Conservation (phyloP, 92 coral and sea anemone genomes). For the Metridium senile region DNA sequence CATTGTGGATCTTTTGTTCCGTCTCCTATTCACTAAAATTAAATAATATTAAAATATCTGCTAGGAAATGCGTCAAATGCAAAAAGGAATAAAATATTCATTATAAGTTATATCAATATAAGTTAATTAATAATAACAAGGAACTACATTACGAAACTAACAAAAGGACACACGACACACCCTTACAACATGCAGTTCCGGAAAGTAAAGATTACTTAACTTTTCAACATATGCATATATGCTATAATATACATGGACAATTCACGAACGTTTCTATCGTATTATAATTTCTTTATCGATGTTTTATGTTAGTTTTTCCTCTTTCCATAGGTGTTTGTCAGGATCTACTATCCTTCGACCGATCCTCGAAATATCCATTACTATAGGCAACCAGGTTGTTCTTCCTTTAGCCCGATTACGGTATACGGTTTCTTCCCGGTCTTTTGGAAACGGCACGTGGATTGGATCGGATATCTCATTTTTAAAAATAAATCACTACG, state of each 20-base stretch:
- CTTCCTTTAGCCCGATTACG: background rate
- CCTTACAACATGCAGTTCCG: background rate
- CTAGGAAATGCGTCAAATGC: no score
- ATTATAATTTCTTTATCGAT: no score
- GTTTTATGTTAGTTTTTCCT: no score
- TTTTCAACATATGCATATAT: no score
- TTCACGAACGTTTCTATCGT: no score
- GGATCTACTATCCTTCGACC: background rate
- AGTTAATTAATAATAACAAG: no score
- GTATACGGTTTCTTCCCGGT: background rate
- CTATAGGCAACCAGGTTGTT: background rate
- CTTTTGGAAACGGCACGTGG: background rate
- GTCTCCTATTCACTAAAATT: no score
- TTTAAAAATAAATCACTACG: constrained; percentile 10
- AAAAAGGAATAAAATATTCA: no score
- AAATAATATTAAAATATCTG: no score
- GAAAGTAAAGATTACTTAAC: background rate
- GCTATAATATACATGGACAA: no score
- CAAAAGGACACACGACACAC: background rate
- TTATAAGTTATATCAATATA: no score
- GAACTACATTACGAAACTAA: background rate
- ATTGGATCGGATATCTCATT: background rate
- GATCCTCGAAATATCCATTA: background rate
- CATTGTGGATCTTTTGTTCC: no score
- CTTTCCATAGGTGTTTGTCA: background rate